phyloP scores from a whole-genome alignment of 2,888 invertebrate genomes.

The Hyposoter didymator region DNA sequence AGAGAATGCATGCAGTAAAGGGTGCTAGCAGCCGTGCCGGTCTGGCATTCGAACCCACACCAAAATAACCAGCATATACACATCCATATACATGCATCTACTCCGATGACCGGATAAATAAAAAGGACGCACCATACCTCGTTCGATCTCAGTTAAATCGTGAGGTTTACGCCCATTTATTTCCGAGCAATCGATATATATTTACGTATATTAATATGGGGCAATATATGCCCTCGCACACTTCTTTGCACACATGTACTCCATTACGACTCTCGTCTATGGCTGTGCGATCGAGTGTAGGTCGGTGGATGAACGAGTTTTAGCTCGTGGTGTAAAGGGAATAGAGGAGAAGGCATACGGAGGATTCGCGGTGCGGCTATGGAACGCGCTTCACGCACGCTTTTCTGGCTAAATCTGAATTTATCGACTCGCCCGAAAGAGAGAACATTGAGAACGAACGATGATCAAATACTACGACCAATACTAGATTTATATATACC shows the following conservation, averaged over 20 bases:
- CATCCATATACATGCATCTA: constrained; percentile 35
- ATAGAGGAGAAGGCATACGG: constrained; percentile 27
- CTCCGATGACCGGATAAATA: not conserved
- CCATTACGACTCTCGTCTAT: constrained; percentile 64
- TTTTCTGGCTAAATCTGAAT: constrained; percentile 69
- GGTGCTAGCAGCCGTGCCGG: constrained; percentile 71
- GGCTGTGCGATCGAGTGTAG: constrained; percentile 66
- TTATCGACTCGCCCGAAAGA: constrained; percentile 67
- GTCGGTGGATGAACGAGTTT: constrained; percentile 67
- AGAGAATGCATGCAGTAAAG: constrained; percentile 80
- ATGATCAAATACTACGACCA: constrained; percentile 61
- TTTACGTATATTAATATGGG: not conserved
- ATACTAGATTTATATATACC: constrained; percentile 27
- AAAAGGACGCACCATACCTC: constrained; percentile 48
- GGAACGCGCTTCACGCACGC: constrained; percentile 65
- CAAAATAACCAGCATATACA: constrained; percentile 7
- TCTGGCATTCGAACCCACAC: constrained; percentile 40
- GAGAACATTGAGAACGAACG: constrained; percentile 58
- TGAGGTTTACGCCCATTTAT: constrained; percentile 29
- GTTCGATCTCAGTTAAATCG: constrained; percentile 14
- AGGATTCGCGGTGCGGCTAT: constrained; percentile 59
- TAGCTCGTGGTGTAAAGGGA: constrained; percentile 49
- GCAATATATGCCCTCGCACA: constrained; percentile 20
- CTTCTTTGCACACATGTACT: constrained; percentile 41
- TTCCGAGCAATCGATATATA: not conserved